Base-by-base conservation (phyloP, 2,113 vertebrate genomes). In the Melanerpes formicivorus region DNA sequence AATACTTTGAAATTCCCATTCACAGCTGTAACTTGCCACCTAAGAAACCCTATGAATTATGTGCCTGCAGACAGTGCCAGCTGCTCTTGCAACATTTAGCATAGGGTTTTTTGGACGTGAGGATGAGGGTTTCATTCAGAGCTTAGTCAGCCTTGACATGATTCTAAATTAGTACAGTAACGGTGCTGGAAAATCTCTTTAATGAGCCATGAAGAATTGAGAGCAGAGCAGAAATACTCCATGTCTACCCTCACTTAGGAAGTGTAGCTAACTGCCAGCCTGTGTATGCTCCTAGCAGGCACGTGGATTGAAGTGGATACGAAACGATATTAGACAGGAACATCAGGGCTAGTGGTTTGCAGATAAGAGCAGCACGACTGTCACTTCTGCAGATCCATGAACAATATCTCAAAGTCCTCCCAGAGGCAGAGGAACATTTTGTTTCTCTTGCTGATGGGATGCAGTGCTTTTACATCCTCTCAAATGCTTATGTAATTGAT, bases 151-250 rank as follows among this genome's bases (percentile, higher is more conserved):
- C 73, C 91, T 88, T 90, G 91, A 76, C 50, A 17, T 75, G 48
- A 67, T 93, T 88, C 85, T 87, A 85, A 86, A 84, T 97, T 93
- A 91, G 87, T 71, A 64, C 79, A 87, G 80, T 71, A 91, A 58
- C 46, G 2, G 70, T 69, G 59, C 80, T 95, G 76, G 89, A 84
- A 92, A 93, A 91, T 93, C 84, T 95, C 86, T 88, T 80, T 86
- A 96, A 88, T 90, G 90, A 97, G 71, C 92, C 87, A 9, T 93
- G 86, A 94, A 93, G 25, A 46, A 76, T 40, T 30, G 63, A 77
- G 58, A 94, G 91, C 18, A 66, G 55, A 80, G 70, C 76, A 95
- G 81, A 93, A 94, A 86, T 80, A 40, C 76, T 80, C 3, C 60
- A 63, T 10, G 3, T 40, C 9, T 54, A 60, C 19, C 5, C 72